phyloP scores from a whole-genome alignment of 2,888 invertebrate genomes.

The Dryobotodes eremita region DNA sequence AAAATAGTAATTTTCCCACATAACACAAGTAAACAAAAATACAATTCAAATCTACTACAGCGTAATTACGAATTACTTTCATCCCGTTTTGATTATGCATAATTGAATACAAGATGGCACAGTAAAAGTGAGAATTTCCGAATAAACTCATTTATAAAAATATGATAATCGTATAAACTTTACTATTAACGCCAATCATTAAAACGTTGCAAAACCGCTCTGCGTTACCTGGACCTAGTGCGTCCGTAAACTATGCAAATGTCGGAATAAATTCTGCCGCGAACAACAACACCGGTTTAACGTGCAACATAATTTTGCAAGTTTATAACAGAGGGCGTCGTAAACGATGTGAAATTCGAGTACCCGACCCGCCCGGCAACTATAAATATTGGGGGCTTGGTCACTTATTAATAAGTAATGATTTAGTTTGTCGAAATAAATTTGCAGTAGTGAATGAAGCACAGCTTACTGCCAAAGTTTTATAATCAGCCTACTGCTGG shows the following conservation, averaged over 20 bases:
- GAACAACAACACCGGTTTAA: slow-evolving; percentile 29
- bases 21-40: too few species aligned
- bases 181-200: neutral
- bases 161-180: neutral
- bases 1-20: neutral
- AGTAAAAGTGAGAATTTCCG: neutral
- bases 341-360: slow-evolving; percentile 36
- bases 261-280: slow-evolving; percentile 26
- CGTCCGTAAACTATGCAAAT: slow-evolving; percentile 51
- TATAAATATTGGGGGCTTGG: slow-evolving; percentile 37
- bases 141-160: slow-evolving; percentile 3
- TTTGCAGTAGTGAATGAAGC: neutral
- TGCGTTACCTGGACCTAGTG: neutral
- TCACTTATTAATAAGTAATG: slow-evolving; percentile 32
- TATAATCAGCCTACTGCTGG: too few species aligned
- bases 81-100: neutral
- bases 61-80: neutral
- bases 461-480: neutral
- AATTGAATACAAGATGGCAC: neutral
- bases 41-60: neutral
- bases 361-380: neutral
- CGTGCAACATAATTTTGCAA: slow-evolving; percentile 52
- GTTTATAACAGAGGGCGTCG: slow-evolving; percentile 48
- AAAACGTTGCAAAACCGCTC: too few species aligned
- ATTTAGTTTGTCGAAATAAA: slow-evolving; percentile 14